phyloP scores from a whole-genome alignment of 2,797 vertebrate genomes.

The Macropodus opercularis region DNA sequence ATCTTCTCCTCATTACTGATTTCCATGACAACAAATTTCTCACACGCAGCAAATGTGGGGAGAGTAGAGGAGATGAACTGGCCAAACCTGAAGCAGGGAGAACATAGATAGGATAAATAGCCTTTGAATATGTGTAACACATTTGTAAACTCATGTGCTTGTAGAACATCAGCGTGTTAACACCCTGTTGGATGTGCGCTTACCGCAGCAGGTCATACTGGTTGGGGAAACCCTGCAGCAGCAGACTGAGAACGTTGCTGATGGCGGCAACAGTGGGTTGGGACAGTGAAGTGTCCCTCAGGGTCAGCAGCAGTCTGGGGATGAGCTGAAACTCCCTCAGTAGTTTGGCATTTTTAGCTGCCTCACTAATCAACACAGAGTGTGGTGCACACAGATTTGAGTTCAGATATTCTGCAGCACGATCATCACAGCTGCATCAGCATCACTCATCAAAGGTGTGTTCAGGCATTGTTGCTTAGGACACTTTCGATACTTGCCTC shows the following conservation, averaged over 20 bases:
- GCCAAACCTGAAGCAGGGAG: slow-evolving; percentile 85
- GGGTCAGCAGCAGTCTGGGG: slow-evolving; percentile 91
- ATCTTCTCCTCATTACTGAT: slow-evolving; percentile 94
- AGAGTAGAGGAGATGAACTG: slow-evolving; percentile 98
- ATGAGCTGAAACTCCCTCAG: slow-evolving; percentile 97
- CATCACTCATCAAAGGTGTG: too few species aligned
- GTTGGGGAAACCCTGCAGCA: slow-evolving; percentile 95
- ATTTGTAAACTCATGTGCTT: too few species aligned
- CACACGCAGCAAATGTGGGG: slow-evolving; percentile 96
- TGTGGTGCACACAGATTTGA: background rate
- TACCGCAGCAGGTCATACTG: slow-evolving; percentile 94
- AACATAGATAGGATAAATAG: background rate
- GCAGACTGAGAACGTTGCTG: slow-evolving; percentile 92
- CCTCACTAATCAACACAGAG: slow-evolving; percentile 82
- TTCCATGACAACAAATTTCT: slow-evolving; percentile 99
- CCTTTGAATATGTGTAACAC: too few species aligned
- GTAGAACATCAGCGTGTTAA: too few species aligned
- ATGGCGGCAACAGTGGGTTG: slow-evolving; percentile 95
- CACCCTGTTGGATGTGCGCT: background rate
- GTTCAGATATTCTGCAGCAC: background rate
- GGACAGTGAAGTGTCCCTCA: slow-evolving; percentile 92
- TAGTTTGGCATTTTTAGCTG: slow-evolving; percentile 94
- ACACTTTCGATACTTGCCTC: slow-evolving; percentile 80
- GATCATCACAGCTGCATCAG: too few species aligned
- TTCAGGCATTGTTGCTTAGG: background rate